A percentile compares a stretch with the other conserved stretches of the same genome.
phyloP scores from a whole-genome alignment of 1,140 invertebrate species.

The Drosophila lini region DNA sequence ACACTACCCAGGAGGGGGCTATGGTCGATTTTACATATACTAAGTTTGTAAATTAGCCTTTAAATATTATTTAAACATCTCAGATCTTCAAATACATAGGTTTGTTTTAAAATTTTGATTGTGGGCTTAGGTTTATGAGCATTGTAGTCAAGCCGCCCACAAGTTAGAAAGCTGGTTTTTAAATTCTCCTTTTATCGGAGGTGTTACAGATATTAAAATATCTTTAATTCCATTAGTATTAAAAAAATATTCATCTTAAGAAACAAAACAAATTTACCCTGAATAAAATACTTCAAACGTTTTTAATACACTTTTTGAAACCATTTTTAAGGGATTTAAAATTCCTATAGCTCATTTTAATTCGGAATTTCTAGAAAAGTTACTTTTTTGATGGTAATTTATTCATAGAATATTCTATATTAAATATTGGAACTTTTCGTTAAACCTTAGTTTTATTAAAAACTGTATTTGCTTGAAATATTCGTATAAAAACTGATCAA shows the following conservation, averaged over 20 bases:
- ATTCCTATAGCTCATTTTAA: too few relatives aligned
- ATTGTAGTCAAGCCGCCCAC: not conserved
- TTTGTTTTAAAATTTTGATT: not conserved
- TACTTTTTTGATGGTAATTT: not conserved
- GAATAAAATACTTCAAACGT: too few relatives aligned
- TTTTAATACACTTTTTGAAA: too few relatives aligned
- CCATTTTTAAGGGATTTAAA: too few relatives aligned
- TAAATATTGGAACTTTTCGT: not conserved
- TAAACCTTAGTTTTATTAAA: not conserved
- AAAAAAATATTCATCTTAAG: too few relatives aligned
- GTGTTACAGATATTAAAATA: not conserved
- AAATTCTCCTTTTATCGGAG: too few relatives aligned
- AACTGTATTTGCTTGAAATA: not conserved
- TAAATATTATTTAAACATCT: not conserved
- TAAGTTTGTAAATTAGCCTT: too few relatives aligned
- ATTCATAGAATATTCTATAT: not conserved
- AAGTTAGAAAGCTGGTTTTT: not conserved
- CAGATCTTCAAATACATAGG: too few relatives aligned
- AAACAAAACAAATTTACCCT: too few relatives aligned
- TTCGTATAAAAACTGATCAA: too few relatives aligned
- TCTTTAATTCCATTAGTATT: too few relatives aligned
- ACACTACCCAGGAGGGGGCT: constrained; percentile 10
- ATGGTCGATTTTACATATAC: not conserved
- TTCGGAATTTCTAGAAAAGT: too few relatives aligned
- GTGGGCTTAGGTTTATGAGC: not conserved